Percentiles rank a stretch among this genome's conserved stretches.
phyloP scores from a whole-genome alignment of 2,797 vertebrate species.

The Setipinna tenuifilis region DNA sequence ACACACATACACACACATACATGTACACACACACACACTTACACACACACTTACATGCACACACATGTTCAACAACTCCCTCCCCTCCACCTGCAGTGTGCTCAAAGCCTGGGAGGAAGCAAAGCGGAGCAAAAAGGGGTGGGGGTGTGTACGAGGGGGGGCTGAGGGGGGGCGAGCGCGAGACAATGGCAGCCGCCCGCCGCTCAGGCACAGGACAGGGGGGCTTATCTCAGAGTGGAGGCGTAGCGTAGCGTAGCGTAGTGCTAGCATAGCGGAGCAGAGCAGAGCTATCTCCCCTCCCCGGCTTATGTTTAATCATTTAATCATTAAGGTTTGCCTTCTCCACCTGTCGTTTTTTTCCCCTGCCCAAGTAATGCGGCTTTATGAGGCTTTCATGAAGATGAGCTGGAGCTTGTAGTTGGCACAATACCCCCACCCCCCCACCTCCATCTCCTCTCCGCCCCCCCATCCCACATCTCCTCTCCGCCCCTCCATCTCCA shows the following conservation, averaged over 20 bases:
- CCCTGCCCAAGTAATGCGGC: conserved; percentile 13
- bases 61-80: neutral
- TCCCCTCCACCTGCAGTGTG: neutral
- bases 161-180: no score
- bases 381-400: conserved; percentile 27
- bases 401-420: conserved; percentile 20
- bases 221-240: neutral
- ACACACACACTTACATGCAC: neutral
- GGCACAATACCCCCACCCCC: conserved; percentile 9
- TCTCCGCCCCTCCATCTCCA: no score
- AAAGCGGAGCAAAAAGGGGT: neutral
- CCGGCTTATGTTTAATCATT: conserved; percentile 22
- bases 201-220: neutral
- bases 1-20: neutral
- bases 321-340: conserved; percentile 25
- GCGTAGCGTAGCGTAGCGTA: neutral
- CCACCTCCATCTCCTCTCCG: no score
- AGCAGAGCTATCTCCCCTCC: neutral
- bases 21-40: neutral
- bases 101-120: neutral
- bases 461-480: no score
- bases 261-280: neutral
- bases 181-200: neutral
- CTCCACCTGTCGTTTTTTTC: neutral
- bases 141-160: no score